These are phyloP conservation scores for Gonioctena quinquepunctata DNA, from an alignment of 1,140 invertebrate genomes.

Conservation along the genomic window DNA sequence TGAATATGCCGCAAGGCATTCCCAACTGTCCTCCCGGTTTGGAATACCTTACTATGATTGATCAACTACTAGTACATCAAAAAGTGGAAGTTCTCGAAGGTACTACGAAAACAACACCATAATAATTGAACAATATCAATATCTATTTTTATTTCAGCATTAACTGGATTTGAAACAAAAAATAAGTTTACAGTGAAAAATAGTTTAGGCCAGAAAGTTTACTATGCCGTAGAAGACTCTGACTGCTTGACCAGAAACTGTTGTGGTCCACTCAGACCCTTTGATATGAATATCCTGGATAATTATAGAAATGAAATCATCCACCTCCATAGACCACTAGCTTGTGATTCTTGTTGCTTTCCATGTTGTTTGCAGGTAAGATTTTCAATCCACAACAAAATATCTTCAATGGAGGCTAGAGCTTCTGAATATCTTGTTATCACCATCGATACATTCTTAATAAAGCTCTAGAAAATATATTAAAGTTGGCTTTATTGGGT, in stretches of 20 bases:
- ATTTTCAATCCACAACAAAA: no score
- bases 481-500: no score
- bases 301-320: constrained; percentile 78
- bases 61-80: constrained; percentile 86
- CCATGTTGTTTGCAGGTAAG: constrained; percentile 83
- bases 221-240: constrained; percentile 82
- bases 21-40: constrained; percentile 86
- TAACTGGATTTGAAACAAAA: constrained; percentile 84
- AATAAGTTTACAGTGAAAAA: constrained; percentile 87
- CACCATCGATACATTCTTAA: no score
- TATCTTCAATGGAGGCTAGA: no score
- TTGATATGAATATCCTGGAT: constrained; percentile 86
- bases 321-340: constrained; percentile 73
- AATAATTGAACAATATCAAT: neutral
- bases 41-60: constrained; percentile 90
- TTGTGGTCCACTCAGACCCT: constrained; percentile 76
- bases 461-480: no score
- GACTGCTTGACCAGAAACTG: constrained; percentile 78
- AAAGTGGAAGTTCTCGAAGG: constrained; percentile 85
- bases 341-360: constrained; percentile 78
- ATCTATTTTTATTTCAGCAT: constrained; percentile 58
- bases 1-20: constrained; percentile 72
- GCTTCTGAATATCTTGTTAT: no score
- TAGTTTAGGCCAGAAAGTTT: constrained; percentile 78
- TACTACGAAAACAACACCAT: constrained; percentile 44